Conservation (phyloP, 2,113 vertebrate genomes). For the Galeopterus variegatus region DNA sequence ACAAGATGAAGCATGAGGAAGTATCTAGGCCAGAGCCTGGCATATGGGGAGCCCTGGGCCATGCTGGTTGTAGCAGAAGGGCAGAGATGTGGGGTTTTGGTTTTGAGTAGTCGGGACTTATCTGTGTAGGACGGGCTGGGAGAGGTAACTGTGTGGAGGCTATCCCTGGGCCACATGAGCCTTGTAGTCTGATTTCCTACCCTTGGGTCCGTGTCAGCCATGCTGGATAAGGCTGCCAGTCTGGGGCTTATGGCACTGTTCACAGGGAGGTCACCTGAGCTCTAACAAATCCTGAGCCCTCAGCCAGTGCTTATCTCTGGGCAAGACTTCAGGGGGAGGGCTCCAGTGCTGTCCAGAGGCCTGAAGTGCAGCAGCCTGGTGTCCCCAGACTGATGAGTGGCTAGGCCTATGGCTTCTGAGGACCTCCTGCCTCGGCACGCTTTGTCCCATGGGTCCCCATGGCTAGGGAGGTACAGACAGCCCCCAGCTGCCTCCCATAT, state of each 20-base stretch:
- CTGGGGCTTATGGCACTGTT: neutral
- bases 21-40: neutral
- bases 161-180: neutral
- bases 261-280: neutral
- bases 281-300: neutral
- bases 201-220: neutral
- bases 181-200: neutral
- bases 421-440: neutral
- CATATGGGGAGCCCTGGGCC: fast-evolving
- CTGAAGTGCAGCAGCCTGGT: neutral
- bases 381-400: neutral
- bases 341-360: neutral
- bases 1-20: neutral
- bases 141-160: neutral
- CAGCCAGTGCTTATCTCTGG: neutral
- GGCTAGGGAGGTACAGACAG: neutral
- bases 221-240: neutral
- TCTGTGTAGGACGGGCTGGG: neutral
- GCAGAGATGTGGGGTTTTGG: neutral
- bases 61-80: neutral
- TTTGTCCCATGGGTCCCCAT: neutral
- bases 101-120: neutral
- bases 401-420: neutral
- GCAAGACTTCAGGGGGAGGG: neutral
- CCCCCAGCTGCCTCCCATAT: neutral